Conservation (phyloP, 2,888 invertebrate genomes). For the Drosophila mulleri region DNA sequence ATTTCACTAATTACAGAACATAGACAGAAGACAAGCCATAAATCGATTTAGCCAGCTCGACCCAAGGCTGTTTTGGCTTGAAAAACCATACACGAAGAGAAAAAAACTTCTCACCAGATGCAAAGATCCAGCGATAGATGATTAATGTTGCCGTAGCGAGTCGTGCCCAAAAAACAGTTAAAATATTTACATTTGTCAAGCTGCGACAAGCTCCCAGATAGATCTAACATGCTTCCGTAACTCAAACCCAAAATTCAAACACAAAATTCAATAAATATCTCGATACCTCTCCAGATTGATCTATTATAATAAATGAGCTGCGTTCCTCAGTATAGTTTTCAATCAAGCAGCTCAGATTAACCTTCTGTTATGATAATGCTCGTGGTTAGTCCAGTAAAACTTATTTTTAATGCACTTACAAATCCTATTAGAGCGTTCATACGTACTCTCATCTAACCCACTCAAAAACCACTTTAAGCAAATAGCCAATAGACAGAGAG, state of each 20-base stretch:
- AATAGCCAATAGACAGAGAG: constrained; percentile 11
- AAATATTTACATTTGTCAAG: constrained; percentile 47
- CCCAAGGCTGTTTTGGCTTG: constrained; percentile 58
- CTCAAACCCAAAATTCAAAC: neutral
- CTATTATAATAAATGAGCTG: constrained; percentile 10
- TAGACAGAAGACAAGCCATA: constrained; percentile 45
- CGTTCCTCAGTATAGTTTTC: constrained; percentile 2
- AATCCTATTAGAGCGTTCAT: constrained; percentile 29
- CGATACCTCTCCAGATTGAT: constrained; percentile 1
- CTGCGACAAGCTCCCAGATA: constrained; percentile 10
- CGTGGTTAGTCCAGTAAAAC: constrained; percentile 12
- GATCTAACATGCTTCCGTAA: neutral
- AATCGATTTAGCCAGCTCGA: constrained; percentile 58
- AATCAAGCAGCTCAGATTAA: constrained; percentile 20
- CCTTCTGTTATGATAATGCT: constrained; percentile 19
- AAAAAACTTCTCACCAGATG: constrained; percentile 30
- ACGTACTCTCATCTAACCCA: neutral
- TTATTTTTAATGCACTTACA: constrained; percentile 29
- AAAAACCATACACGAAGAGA: constrained; percentile 20
- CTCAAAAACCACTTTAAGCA: constrained; percentile 34
- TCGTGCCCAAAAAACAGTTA: constrained; percentile 12
- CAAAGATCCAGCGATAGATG: constrained; percentile 31
- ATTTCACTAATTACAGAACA: constrained; percentile 57
- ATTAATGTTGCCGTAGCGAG: constrained; percentile 25
- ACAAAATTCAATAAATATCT: constrained; percentile 13